Percentiles rank a stretch among this genome's conserved stretches.
phyloP scores from a whole-genome alignment of 2,113 vertebrate genomes.

The Ophiodon elongatus region DNA sequence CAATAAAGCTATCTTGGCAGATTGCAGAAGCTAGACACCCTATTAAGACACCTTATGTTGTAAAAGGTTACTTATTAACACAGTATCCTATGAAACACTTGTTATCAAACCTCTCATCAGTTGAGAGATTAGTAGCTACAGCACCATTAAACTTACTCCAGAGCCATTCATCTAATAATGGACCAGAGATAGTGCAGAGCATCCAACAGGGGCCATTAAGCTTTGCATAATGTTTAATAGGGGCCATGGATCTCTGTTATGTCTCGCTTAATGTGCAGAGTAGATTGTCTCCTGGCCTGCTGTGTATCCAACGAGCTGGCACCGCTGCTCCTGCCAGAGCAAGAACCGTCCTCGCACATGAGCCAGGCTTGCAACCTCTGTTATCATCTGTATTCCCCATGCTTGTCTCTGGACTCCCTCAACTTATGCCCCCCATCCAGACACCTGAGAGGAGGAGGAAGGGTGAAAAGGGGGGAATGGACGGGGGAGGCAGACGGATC shows the following conservation, averaged over 20 bases:
- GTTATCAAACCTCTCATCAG: constrained; percentile 33
- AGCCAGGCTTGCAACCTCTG: constrained; percentile 46
- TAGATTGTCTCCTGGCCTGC: constrained; percentile 64
- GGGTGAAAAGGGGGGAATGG: background rate
- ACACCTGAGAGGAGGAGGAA: constrained; percentile 64
- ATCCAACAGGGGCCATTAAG: constrained; percentile 67
- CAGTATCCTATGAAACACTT: constrained; percentile 27
- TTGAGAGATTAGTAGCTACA: constrained; percentile 39
- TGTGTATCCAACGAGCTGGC: constrained; percentile 68
- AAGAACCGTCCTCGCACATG: constrained; percentile 28
- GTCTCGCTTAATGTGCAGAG: constrained; percentile 73
- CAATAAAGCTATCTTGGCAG: constrained; percentile 47
- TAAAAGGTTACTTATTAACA: constrained; percentile 28
- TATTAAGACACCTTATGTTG: constrained; percentile 37
- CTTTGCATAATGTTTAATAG: constrained; percentile 75
- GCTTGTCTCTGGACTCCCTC: constrained; percentile 72
- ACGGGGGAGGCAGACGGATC: constrained; percentile 69
- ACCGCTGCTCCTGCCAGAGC: constrained; percentile 47
- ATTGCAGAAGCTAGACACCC: constrained; percentile 30
- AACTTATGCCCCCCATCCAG: constrained; percentile 65
- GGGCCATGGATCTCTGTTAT: constrained; percentile 70
- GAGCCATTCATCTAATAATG: constrained; percentile 56
- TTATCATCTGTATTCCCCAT: constrained; percentile 61
- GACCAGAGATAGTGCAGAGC: constrained; percentile 68
- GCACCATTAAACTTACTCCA: constrained; percentile 42